phyloP scores from a whole-genome alignment of 1,140 invertebrate species.

The Eriocheir sinensis region DNA sequence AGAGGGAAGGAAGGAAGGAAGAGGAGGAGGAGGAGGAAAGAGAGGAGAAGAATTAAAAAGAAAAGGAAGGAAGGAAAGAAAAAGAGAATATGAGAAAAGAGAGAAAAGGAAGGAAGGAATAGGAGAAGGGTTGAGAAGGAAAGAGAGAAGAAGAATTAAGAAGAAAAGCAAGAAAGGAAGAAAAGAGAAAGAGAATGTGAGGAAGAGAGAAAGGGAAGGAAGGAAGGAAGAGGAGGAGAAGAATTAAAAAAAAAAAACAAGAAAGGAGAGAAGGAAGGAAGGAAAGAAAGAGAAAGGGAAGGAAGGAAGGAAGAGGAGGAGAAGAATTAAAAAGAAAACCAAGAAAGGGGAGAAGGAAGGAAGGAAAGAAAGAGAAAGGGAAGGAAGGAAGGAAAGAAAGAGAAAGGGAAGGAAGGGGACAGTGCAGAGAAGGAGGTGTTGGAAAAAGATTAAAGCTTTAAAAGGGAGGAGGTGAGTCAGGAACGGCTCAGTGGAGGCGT shows the following conservation, averaged over 20 bases:
- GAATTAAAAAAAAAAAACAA: background rate
- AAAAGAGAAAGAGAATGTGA: background rate
- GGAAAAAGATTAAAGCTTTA: background rate
- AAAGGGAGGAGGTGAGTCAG: background rate
- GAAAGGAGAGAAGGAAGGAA: background rate
- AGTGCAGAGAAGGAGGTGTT: background rate
- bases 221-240: background rate
- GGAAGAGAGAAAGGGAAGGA: background rate
- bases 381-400: too few relatives aligned
- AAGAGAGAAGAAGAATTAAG: too few relatives aligned
- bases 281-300: background rate
- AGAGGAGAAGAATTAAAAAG: background rate
- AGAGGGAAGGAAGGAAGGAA: background rate
- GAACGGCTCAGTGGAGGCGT: background rate
- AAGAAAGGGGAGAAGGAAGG: too few relatives aligned
- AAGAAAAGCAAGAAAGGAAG: background rate
- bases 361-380: too few relatives aligned
- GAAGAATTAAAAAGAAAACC: too few relatives aligned
- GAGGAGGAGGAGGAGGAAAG: background rate
- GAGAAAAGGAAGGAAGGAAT: background rate
- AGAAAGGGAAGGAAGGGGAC: too few relatives aligned
- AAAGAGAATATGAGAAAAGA: background rate
- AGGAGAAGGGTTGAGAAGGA: background rate
- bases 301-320: too few relatives aligned
- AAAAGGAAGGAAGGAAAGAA: background rate